phyloP scores from a whole-genome alignment of 2,888 invertebrate genomes.

The Nephrocerus scutellatus region DNA sequence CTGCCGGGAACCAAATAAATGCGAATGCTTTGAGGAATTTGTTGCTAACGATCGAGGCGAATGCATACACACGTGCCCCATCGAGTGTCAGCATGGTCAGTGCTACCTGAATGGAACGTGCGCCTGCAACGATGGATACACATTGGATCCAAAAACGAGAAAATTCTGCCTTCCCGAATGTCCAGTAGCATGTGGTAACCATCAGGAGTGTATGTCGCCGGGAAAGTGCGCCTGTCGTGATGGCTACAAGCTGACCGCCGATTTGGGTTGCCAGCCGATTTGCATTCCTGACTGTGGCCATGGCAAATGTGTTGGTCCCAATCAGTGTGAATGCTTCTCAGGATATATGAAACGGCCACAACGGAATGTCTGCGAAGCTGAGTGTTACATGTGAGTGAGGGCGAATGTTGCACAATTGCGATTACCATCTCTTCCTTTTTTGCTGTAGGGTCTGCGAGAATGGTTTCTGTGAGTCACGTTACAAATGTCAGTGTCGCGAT shows the following conservation, averaged over 20 bases:
- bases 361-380: slow-evolving; percentile 39
- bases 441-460: slow-evolving; percentile 44
- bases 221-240: slow-evolving; percentile 32
- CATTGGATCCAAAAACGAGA: slow-evolving; percentile 36
- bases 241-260: slow-evolving; percentile 34
- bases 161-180: slow-evolving; percentile 41
- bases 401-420: not conserved
- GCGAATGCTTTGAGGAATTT: slow-evolving; percentile 41
- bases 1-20: slow-evolving; percentile 45
- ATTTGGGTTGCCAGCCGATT: slow-evolving; percentile 40
- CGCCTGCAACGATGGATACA: slow-evolving; percentile 50
- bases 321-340: slow-evolving; percentile 43
- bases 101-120: slow-evolving; percentile 58
- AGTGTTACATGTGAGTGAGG: slow-evolving; percentile 41
- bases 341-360: slow-evolving; percentile 42
- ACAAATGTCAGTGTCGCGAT: slow-evolving; percentile 40
- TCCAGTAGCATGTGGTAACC: slow-evolving; percentile 38
- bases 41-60: slow-evolving; percentile 38
- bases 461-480: slow-evolving; percentile 49
- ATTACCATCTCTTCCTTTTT: not conserved
- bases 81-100: slow-evolving; percentile 60
- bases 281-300: slow-evolving; percentile 42
- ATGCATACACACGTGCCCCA: slow-evolving; percentile 62
- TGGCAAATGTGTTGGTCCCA: slow-evolving; percentile 39
- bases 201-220: slow-evolving; percentile 35